Evolutionary conservation across 2,113 vertebrate species (phyloP), one percentile per base, ranked within the genome.

Genomic region (Lutjanus erythropterus): DNA sequence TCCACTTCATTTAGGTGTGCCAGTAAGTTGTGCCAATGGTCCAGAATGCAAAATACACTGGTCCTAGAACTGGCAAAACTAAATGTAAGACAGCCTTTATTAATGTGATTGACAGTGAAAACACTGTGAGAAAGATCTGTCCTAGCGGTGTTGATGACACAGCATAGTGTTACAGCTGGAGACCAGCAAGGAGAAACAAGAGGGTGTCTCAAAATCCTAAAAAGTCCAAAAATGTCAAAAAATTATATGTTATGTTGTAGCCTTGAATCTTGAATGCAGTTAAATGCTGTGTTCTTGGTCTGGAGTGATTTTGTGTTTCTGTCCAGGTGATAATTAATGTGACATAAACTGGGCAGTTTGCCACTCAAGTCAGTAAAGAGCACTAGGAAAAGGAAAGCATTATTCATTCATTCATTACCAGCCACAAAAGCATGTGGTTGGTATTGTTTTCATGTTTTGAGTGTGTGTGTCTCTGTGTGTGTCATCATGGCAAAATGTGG

Each of bases 301-400:
- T 74, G 41, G 49, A 55, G 58, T 33, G 52, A 29, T 27, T 74
- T 47, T 56, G 5, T 59, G 18, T 79, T 58, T 62, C 75, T 3
- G 11, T 31, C 35, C 25, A 31, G 50, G 52, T 82, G 70, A 76
- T 81, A 59, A 85, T 72, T 68, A 44, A 53, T 12, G 1, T 41
- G 74, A 75, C 67, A 61, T 46, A 41, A 71, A 69, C 15, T 31
- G 55, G 78, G 78, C 19, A 53, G 42, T 31, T 25, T 11, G 70
- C 74, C 81, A 84, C 35, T 56, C 25, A 58, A 60, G 41, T 56
- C 19, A 44, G 31, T 70, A 49, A 73, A 27, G 44, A 49, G 31
- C 62, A 64, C 72, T 56, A 15, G 33, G 52, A 47, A 47, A 59
- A 41, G 27, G 23, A 71, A 83, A 89, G 52, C 33, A 19, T 25